Conservation (phyloP, 2,888 invertebrate genomes). For the Cetonia aurata region DNA sequence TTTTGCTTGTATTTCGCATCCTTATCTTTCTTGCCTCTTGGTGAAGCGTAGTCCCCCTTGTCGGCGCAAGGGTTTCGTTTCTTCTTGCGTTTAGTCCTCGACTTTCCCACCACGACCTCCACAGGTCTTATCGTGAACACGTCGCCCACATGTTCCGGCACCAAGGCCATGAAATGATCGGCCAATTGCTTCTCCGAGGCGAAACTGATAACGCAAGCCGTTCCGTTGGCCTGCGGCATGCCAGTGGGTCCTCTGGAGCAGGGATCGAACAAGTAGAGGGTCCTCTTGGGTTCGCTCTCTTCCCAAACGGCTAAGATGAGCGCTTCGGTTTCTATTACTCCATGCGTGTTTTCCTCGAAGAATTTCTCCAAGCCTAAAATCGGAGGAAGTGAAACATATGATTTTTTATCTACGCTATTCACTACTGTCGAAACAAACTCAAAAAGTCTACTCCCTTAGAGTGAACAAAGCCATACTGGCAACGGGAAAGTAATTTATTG, state of each 20-base stretch:
- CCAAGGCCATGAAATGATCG: slow-evolving; percentile 69
- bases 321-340: slow-evolving; percentile 67
- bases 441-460: no score
- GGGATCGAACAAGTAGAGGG: slow-evolving; percentile 74
- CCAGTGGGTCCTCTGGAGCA: slow-evolving; percentile 66
- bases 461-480: no score
- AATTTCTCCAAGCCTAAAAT: slow-evolving; percentile 69
- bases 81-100: slow-evolving; percentile 50
- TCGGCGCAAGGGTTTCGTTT: slow-evolving; percentile 41
- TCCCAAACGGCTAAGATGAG: slow-evolving; percentile 71
- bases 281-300: slow-evolving; percentile 65
- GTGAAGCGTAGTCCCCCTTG: not conserved
- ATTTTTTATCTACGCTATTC: no score
- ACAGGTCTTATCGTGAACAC: slow-evolving; percentile 65
- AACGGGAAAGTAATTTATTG: no score
- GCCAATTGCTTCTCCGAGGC: slow-evolving; percentile 68
- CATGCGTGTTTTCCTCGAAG: slow-evolving; percentile 70
- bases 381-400: no score
- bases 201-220: slow-evolving; percentile 70
- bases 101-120: slow-evolving; percentile 60
- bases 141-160: slow-evolving; percentile 66
- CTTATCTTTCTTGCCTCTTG: slow-evolving; percentile 46
- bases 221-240: slow-evolving; percentile 64
- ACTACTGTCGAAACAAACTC: no score
- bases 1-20: not conserved